These are phyloP conservation scores for Thymallus thymallus DNA, from an alignment of 2,113 vertebrate species.

Conservation along the genomic window DNA sequence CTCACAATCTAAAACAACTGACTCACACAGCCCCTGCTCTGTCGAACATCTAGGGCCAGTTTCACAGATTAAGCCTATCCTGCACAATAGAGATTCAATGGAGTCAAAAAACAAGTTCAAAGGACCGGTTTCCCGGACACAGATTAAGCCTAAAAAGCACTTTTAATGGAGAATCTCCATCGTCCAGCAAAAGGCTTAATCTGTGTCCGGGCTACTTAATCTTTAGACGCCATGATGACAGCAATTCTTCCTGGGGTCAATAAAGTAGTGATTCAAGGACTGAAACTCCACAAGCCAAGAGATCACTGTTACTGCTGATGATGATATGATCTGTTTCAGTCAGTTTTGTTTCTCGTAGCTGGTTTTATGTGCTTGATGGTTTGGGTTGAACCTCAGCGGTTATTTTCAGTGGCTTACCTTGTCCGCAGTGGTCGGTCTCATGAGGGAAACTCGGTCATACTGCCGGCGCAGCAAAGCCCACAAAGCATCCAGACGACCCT, in stretches of 20 bases:
- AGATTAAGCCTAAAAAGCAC: too few relatives aligned
- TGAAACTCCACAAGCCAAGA: neutral
- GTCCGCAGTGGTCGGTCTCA: conserved; percentile 89
- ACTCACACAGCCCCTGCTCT: neutral
- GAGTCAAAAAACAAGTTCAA: too few relatives aligned
- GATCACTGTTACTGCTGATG: neutral
- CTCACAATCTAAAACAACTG: conserved; percentile 1
- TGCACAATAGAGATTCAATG: too few relatives aligned
- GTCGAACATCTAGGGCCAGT: too few relatives aligned
- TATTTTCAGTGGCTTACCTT: conserved; percentile 75
- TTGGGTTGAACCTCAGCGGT: neutral
- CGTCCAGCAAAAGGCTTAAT: too few relatives aligned
- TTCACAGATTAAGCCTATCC: too few relatives aligned
- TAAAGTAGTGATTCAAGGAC: neutral
- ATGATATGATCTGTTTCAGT: neutral
- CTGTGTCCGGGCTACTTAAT: too few relatives aligned
- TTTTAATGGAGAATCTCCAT: too few relatives aligned
- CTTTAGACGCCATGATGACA: too few relatives aligned
- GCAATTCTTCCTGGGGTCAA: neutral
- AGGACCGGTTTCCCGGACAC: too few relatives aligned
- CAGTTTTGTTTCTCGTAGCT: neutral
- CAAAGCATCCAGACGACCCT: conserved; percentile 91
- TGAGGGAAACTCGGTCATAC: conserved; percentile 92
- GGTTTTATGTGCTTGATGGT: neutral
- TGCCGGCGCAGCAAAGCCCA: conserved; percentile 88